phyloP scores from a whole-genome alignment of 1,140 invertebrate genomes.

The Babylonia areolata region DNA sequence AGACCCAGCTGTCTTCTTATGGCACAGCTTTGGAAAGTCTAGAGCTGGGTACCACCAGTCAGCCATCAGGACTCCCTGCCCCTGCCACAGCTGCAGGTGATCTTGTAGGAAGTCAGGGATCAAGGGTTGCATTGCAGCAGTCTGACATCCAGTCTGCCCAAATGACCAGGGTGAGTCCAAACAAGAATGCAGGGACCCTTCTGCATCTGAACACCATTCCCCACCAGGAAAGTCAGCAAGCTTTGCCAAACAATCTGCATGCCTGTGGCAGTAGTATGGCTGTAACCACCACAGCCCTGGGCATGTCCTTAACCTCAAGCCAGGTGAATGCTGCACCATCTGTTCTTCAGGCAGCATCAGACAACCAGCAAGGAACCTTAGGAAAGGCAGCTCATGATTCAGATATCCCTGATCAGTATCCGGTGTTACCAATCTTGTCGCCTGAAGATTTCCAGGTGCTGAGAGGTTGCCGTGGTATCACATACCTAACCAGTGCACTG shows the following conservation, averaged over 20 bases:
- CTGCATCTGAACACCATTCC: background rate
- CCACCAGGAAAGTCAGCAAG: background rate
- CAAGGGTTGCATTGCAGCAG: background rate
- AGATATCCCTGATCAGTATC: background rate
- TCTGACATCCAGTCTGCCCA: background rate
- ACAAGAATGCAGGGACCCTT: background rate
- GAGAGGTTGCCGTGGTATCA: background rate
- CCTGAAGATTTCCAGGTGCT: background rate
- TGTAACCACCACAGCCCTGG: background rate
- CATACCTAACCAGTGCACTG: background rate
- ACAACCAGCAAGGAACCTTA: background rate
- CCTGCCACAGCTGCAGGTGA: background rate
- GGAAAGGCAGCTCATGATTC: background rate
- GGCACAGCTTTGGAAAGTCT: background rate
- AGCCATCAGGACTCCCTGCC: background rate
- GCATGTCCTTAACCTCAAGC: background rate
- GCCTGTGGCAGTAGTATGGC: background rate
- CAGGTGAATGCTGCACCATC: background rate
- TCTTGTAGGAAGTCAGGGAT: background rate
- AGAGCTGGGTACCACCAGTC: background rate
- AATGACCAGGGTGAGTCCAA: background rate
- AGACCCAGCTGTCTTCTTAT: background rate
- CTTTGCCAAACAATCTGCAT: background rate
- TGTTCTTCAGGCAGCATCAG: background rate
- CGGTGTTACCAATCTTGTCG: background rate